These are phyloP conservation scores for Serripes groenlandicus DNA, from an alignment of 2,888 invertebrate species.

Conservation along the genomic window DNA sequence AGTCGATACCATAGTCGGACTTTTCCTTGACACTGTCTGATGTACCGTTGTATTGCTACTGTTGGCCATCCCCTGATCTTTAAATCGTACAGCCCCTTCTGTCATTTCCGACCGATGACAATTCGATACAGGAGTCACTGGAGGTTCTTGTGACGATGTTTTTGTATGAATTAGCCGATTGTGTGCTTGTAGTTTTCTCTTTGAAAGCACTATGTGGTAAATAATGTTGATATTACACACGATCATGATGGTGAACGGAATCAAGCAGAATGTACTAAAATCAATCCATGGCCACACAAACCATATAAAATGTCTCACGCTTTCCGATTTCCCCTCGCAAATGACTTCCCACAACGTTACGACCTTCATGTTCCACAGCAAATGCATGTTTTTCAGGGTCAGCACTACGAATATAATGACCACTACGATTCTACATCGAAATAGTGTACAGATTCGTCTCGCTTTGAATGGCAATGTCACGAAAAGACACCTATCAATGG, in stretches of 20 bases:
- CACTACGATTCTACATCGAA: constrained; percentile 70
- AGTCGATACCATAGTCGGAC: constrained; percentile 57
- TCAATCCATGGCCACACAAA: constrained; percentile 80
- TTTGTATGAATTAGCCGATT: background rate
- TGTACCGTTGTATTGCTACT: background rate
- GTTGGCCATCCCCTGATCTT: background rate
- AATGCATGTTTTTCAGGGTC: constrained; percentile 78
- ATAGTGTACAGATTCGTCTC: constrained; percentile 73
- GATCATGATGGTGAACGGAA: constrained; percentile 78
- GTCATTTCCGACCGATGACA: background rate
- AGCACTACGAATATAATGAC: constrained; percentile 59
- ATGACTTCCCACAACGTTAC: constrained; percentile 53
- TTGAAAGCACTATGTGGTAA: constrained; percentile 64
- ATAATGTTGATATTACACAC: constrained; percentile 76
- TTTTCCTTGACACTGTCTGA: background rate
- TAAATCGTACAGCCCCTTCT: background rate
- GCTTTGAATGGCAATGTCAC: constrained; percentile 80
- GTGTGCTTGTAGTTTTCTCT: constrained; percentile 36
- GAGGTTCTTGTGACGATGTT: too few species aligned
- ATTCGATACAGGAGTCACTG: too few species aligned
- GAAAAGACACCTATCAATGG: constrained; percentile 81
- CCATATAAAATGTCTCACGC: constrained; percentile 38
- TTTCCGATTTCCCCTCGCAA: constrained; percentile 44
- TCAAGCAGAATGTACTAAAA: constrained; percentile 73
- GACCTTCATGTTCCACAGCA: constrained; percentile 79